phyloP scores from a whole-genome alignment of 2,888 invertebrate species.

The Nephrotoma guestfalica region DNA sequence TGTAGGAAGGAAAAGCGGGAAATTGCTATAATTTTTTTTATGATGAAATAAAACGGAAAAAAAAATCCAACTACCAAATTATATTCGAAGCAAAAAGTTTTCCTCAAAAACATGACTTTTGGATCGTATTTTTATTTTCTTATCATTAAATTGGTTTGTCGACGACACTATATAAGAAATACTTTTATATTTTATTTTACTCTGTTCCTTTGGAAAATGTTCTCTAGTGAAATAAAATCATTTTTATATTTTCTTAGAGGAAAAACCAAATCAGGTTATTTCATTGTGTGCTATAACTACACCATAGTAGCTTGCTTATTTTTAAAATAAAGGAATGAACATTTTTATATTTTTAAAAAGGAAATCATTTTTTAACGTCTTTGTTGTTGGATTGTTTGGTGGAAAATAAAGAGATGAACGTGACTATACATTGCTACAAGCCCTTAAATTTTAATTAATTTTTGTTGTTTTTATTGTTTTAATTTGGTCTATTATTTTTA shows the following conservation, averaged over 20 bases:
- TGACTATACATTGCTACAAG: not conserved
- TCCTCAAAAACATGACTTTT: not conserved
- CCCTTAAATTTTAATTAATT: not conserved
- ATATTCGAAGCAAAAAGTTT: not conserved
- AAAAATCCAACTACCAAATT: not conserved
- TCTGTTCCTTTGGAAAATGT: not conserved
- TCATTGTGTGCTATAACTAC: not conserved
- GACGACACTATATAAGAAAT: not conserved
- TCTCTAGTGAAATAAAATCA: not conserved
- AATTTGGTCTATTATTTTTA: not conserved
- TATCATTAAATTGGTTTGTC: not conserved
- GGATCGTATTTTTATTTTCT: not conserved
- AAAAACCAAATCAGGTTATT: not conserved
- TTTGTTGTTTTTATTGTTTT: not conserved
- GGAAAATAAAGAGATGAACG: not conserved
- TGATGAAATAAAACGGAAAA: not conserved
- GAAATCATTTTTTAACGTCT: not conserved
- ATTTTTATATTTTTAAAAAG: not conserved
- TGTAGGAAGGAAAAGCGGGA: not conserved
- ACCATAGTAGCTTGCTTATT: not conserved
- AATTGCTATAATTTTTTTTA: not conserved
- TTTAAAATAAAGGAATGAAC: not conserved
- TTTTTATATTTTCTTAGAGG: not conserved
- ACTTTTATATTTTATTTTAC: not conserved
- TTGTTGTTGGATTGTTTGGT: not conserved